Evolutionary conservation across 2,888 invertebrate species (phyloP), one percentile per base, ranked within the genome.

Genomic region (Agrochola macilenta): DNA sequence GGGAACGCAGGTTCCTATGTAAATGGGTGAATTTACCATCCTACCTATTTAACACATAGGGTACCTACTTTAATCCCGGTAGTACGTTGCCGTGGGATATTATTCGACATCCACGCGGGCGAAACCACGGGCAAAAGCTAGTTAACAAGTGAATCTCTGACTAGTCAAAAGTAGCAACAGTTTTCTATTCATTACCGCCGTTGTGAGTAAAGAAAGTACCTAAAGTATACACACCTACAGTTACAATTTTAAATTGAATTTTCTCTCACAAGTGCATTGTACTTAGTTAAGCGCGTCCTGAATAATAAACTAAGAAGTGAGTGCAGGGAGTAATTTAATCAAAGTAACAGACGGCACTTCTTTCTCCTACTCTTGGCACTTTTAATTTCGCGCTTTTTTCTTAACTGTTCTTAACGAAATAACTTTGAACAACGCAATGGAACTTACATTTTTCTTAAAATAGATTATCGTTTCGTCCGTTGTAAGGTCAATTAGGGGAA

Each of bases 251-350:
- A 43, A 30, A 61, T 79, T 71, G 5, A 52, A 65, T 61, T 52
- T 60, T 57, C 23, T 17, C 20, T 66, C n/a, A 52, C 14, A 26
- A 54, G 30, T 49, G 73, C 52, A 66, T 54, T 69, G 54, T 35
- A 46, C 46, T 46, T 46, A 61, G 58, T 64, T 35, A 61, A 57
- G 78, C 65, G 46, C 49, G 74, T 61, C 30, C 57, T 69, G 81
- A 78, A 81, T 71, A 84, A 74, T 76, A 70, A 75, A 79, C 54
- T 49, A 46, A 74, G 23, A 9, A 52, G 69, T 49, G 61, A 76
- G 57, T 68, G 77, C 74, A 72, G 17, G 23, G 26, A 35, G 66
- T 84, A 77, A 84, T 71, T 84, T 54, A 78, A 84, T 84, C 68
- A 84, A 81, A 66, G 81, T 81, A 61, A 69, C 76, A 54, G 57